These are phyloP conservation scores for Nannoperca australis DNA, from an alignment of 2,797 vertebrate genomes.

Conservation along the genomic window DNA sequence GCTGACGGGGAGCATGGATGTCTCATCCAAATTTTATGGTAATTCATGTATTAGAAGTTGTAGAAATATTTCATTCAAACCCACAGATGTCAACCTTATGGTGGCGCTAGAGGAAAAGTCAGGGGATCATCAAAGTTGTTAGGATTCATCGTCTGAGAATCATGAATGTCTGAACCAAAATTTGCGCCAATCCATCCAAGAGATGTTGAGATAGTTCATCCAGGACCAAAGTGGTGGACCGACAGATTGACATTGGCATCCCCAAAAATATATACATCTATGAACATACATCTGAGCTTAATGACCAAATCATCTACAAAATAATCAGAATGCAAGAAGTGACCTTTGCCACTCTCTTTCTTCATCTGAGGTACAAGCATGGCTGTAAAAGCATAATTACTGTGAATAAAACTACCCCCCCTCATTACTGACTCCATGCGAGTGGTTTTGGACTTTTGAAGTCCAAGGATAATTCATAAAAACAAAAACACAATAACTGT, in stretches of 20 bases:
- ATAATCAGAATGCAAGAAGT: conserved; percentile 46
- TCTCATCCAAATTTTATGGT: neutral
- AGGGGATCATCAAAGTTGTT: neutral
- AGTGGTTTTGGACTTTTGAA: conserved; percentile 50
- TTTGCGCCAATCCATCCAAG: neutral
- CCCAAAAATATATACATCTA: neutral
- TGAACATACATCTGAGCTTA: neutral
- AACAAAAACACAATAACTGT: conserved; percentile 43
- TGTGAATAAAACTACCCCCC: conserved; percentile 49
- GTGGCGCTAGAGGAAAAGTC: too few species aligned
- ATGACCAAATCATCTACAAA: conserved; percentile 25
- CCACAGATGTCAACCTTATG: neutral
- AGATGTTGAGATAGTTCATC: neutral
- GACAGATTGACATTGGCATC: neutral
- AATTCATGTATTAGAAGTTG: neutral
- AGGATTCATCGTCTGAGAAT: neutral
- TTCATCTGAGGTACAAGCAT: conserved; percentile 15
- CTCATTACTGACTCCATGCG: conserved; percentile 59
- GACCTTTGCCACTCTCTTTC: conserved; percentile 32
- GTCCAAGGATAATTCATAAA: conserved; percentile 54
- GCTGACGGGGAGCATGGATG: neutral
- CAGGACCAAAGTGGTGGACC: neutral
- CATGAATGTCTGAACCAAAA: neutral
- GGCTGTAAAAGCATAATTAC: conserved; percentile 45
- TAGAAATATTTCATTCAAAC: neutral